These are phyloP conservation scores for Saccopteryx leptura DNA, from an alignment of 2,113 vertebrate genomes.

Conservation along the genomic window DNA sequence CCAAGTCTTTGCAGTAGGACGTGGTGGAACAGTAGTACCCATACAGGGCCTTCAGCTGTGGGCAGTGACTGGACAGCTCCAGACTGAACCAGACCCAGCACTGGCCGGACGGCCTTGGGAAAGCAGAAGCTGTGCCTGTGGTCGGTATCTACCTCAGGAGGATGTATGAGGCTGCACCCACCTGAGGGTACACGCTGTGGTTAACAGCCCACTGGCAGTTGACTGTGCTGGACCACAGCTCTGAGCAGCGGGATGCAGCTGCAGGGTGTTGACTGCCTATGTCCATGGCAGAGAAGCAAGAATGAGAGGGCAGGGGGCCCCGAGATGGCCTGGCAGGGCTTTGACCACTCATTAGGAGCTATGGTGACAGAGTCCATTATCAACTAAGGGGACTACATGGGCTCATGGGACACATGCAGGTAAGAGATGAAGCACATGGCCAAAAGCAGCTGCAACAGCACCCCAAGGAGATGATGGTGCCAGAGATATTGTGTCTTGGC, in stretches of 20 bases:
- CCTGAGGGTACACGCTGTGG: not conserved
- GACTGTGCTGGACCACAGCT: accelerated
- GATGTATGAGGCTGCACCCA: conserved; percentile 70
- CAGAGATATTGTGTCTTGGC: accelerated
- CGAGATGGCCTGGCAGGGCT: not conserved
- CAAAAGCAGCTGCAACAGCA: conserved; percentile 10
- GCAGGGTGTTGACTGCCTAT: not conserved
- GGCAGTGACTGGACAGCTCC: conserved; percentile 70
- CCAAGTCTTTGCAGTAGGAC: conserved; percentile 81
- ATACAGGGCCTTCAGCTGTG: conserved; percentile 50
- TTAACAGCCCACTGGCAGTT: conserved; percentile 57
- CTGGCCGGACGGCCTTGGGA: conserved; percentile 52
- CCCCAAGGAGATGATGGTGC: accelerated
- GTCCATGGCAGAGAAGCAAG: conserved; percentile 78
- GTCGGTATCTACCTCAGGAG: not conserved
- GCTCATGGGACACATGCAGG: not conserved
- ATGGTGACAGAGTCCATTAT: accelerated
- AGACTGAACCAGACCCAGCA: conserved; percentile 85
- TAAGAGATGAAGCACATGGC: conserved; percentile 42
- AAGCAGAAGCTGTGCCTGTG: accelerated
- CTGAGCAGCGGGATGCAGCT: not conserved
- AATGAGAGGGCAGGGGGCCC: accelerated
- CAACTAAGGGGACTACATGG: accelerated
- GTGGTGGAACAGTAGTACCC: conserved; percentile 85
- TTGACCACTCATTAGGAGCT: accelerated